These are phyloP conservation scores for Macrotis lagotis DNA, from an alignment of 2,113 vertebrate species.

Conservation along the genomic window DNA sequence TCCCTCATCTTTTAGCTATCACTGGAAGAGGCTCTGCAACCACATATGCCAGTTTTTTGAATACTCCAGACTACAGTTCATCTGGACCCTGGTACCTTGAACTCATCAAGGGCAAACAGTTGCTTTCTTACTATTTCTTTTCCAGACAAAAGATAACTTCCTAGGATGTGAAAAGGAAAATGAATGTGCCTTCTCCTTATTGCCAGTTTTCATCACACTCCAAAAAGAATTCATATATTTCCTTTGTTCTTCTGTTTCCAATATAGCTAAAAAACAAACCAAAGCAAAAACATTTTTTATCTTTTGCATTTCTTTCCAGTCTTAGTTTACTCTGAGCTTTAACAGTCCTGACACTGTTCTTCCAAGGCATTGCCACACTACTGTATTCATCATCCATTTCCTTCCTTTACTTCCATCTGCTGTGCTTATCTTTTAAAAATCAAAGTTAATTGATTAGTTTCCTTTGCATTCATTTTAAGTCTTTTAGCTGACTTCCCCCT, in stretches of 20 bases:
- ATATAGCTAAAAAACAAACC: neutral
- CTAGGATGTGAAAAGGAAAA: neutral
- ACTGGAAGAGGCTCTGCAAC: neutral
- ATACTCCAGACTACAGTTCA: neutral
- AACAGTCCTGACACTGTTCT: neutral
- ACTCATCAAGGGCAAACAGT: neutral
- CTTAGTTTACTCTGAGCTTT: neutral
- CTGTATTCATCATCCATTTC: neutral
- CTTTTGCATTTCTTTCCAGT: neutral
- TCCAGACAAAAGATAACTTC: neutral
- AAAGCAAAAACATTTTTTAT: neutral
- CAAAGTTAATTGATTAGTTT: neutral
- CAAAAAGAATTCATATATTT: neutral
- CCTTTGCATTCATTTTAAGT: neutral
- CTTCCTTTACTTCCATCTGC: neutral
- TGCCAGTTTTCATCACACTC: neutral
- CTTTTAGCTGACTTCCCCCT: neutral
- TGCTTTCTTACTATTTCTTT: neutral
- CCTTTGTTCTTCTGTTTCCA: neutral
- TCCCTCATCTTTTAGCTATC: neutral
- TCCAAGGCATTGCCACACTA: neutral
- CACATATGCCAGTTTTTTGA: neutral
- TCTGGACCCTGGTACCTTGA: neutral
- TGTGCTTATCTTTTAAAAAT: neutral
- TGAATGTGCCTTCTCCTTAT: neutral